Conservation (phyloP, 1,140 invertebrate species). For the Plodia interpunctella region DNA sequence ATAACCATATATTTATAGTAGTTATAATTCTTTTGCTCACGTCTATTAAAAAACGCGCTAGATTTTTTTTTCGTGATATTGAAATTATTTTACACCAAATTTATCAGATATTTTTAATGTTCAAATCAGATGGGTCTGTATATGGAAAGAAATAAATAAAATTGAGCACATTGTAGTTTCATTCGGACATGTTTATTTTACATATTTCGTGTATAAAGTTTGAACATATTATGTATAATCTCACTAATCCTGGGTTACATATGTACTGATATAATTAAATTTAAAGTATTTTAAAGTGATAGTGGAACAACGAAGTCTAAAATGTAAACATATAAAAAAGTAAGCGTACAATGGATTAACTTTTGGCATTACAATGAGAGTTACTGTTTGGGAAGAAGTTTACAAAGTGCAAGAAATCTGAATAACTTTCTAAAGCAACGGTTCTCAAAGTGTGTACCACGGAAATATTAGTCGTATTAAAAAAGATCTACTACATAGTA, state of each 20-base stretch:
- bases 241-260: constrained; percentile 16
- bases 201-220: constrained; percentile 26
- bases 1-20: constrained; percentile 57
- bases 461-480: too few relatives aligned
- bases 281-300: too few relatives aligned
- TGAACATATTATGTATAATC: constrained; percentile 29
- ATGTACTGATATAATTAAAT: too few relatives aligned
- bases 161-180: constrained; percentile 35
- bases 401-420: too few relatives aligned
- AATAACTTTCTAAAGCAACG: too few relatives aligned
- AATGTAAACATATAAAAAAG: constrained; percentile 1
- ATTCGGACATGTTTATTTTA: constrained; percentile 15
- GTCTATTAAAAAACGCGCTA: constrained; percentile 25
- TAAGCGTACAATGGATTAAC: constrained; percentile 7
- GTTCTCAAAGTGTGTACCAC: too few relatives aligned
- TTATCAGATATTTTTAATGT: constrained; percentile 53
- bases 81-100: constrained; percentile 42
- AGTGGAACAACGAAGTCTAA: background rate
- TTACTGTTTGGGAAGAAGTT: too few relatives aligned
- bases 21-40: constrained; percentile 51
- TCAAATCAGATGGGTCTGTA: constrained; percentile 64
- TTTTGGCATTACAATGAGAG: constrained; percentile 10
- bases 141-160: constrained; percentile 63
- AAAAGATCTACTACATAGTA: too few relatives aligned
- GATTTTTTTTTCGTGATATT: constrained; percentile 38